Conservation (phyloP, 37 sponge, comb jelly and placozoan genomes). For the Mnemiopsis leidyi region DNA sequence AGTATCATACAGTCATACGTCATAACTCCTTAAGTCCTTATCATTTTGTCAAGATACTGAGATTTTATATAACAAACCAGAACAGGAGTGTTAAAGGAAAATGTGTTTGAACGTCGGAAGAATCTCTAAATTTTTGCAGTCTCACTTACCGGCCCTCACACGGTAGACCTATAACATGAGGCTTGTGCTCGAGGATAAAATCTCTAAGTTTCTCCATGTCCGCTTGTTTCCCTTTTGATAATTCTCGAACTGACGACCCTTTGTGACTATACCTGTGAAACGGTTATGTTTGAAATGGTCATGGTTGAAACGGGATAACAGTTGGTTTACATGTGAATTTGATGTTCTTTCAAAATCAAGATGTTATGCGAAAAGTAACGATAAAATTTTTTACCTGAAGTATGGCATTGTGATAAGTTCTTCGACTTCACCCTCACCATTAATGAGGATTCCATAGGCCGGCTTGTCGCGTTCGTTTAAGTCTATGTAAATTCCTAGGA, state of each 20-base stretch:
- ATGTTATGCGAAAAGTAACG: too few species aligned
- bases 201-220: slow-evolving; percentile 73
- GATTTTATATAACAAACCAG: too few species aligned
- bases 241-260: neutral
- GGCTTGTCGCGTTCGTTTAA: neutral
- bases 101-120: too few species aligned
- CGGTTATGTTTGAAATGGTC: neutral
- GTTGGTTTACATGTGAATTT: too few species aligned
- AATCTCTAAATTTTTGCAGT: neutral
- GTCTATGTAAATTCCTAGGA: slow-evolving; percentile 8
- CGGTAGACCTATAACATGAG: slow-evolving; percentile 20
- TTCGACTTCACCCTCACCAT: slow-evolving; percentile 64
- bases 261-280: neutral
- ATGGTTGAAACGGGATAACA: too few species aligned
- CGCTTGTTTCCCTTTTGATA: neutral
- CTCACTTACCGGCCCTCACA: slow-evolving; percentile 11
- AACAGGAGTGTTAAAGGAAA: too few species aligned
- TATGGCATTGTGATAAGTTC: slow-evolving; percentile 6
- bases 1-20: too few species aligned
- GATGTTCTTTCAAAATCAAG: too few species aligned
- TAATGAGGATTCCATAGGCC: slow-evolving; percentile 10
- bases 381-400: too few species aligned
- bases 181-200: slow-evolving; percentile 67
- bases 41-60: too few species aligned
- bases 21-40: too few species aligned